Percentiles rank a stretch among this genome's conserved stretches.
Conservation (phyloP, 2,888 invertebrate genomes). For the Lapara coniferarum region DNA sequence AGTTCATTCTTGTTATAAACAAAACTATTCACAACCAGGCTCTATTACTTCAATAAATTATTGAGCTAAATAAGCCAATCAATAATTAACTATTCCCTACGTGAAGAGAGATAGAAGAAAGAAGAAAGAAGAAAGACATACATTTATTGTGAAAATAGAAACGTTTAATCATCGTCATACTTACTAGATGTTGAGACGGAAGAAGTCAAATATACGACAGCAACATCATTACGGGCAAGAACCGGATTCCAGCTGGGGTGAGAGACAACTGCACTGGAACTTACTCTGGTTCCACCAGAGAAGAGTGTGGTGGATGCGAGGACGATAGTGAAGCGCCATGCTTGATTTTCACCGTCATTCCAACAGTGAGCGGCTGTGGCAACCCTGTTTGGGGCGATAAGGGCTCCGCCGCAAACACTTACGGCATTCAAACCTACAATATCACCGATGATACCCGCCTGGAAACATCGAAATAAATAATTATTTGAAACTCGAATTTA, state of each 20-base stretch:
- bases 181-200: slow-evolving; percentile 37
- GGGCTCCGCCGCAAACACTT: slow-evolving; percentile 60
- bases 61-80: no score
- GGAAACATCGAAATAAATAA: slow-evolving; percentile 1
- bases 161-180: slow-evolving; percentile 1
- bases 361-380: slow-evolving; percentile 64
- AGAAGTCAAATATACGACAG: slow-evolving; percentile 44
- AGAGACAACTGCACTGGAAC: slow-evolving; percentile 45
- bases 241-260: slow-evolving; percentile 55
- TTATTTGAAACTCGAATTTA: no score
- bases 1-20: no score
- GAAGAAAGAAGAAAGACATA: no score
- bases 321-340: slow-evolving; percentile 54
- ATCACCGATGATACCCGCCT: slow-evolving; percentile 48
- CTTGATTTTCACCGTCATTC: slow-evolving; percentile 57
- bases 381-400: slow-evolving; percentile 47
- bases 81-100: not conserved
- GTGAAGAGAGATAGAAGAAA: no score
- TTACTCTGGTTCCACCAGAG: slow-evolving; percentile 56
- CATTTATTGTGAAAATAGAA: not conserved
- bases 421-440: slow-evolving; percentile 37
- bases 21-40: no score
- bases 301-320: slow-evolving; percentile 58
- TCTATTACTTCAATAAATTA: no score
- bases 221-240: slow-evolving; percentile 57